Conservation (phyloP, 2,797 vertebrate genomes). For the Coccyzus lansbergi region DNA sequence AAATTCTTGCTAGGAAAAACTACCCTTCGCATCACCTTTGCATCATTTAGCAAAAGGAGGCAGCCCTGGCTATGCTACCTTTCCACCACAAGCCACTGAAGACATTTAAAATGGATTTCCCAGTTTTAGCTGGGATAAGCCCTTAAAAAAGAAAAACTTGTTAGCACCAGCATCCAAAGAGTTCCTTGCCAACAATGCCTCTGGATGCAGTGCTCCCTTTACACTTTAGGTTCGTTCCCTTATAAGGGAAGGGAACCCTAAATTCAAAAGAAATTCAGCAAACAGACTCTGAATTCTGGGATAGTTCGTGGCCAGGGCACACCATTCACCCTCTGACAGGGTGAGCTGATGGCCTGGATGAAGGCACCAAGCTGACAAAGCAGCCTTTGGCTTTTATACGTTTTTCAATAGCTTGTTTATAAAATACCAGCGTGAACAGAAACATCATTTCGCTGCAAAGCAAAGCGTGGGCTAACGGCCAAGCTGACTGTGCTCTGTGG, state of each 20-base stretch:
- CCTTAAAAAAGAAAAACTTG: neutral
- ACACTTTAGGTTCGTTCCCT: neutral
- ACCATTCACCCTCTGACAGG: neutral
- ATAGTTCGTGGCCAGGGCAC: neutral
- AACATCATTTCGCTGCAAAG: neutral
- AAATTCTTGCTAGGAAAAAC: neutral
- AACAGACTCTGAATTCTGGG: neutral
- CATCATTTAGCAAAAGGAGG: neutral
- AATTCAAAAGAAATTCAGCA: neutral
- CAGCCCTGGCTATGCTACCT: neutral
- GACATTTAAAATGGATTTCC: neutral
- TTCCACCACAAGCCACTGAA: neutral
- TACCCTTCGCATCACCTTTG: neutral
- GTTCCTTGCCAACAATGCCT: neutral
- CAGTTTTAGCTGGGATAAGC: neutral
- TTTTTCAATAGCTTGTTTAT: neutral
- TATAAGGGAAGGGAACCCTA: slow-evolving; percentile 41
- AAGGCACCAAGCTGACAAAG: neutral
- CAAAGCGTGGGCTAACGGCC: neutral
- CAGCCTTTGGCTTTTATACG: neutral
- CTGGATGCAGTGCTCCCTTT: neutral
- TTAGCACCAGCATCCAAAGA: neutral
- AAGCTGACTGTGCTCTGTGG: neutral
- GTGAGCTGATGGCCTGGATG: neutral
- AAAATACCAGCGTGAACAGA: neutral